Evolutionary conservation across 2,797 vertebrate species (phyloP).

Genomic region (Octomys mimax): DNA sequence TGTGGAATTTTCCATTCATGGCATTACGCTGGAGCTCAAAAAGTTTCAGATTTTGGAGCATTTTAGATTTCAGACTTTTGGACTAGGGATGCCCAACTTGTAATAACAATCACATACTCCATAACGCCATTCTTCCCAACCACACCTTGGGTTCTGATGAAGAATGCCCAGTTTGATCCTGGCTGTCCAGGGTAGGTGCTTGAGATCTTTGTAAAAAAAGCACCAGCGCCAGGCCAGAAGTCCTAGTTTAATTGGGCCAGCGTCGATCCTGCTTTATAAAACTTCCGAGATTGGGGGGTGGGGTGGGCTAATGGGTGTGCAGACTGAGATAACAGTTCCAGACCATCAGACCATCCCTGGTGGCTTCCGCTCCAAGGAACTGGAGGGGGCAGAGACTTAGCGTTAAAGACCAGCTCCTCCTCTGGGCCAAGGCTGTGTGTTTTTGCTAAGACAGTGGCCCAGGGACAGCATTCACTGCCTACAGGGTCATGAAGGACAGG

Average conservation of each 20-base stretch:
- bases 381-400: rapidly evolving
- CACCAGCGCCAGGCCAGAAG: no score
- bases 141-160: neutral
- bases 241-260: neutral
- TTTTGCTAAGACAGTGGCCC: neutral
- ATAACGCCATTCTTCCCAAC: neutral
- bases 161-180: neutral
- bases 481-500: rapidly evolving
- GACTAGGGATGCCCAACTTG: neutral
- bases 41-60: neutral
- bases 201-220: neutral
- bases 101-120: neutral
- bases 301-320: neutral
- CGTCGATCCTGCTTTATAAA: rapidly evolving
- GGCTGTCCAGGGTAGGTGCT: neutral
- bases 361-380: neutral
- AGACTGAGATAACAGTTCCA: neutral
- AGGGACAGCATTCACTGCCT: rapidly evolving
- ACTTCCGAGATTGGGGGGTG: neutral
- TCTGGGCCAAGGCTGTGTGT: rapidly evolving
- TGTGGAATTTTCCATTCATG: neutral
- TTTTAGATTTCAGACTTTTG: neutral
- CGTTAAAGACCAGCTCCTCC: neutral
- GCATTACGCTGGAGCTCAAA: neutral
- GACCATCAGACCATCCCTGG: rapidly evolving